A percentile compares a stretch with the other conserved stretches of the same genome.
Conservation (phyloP, 1,140 invertebrate genomes). For the Bicyclus anynana region DNA sequence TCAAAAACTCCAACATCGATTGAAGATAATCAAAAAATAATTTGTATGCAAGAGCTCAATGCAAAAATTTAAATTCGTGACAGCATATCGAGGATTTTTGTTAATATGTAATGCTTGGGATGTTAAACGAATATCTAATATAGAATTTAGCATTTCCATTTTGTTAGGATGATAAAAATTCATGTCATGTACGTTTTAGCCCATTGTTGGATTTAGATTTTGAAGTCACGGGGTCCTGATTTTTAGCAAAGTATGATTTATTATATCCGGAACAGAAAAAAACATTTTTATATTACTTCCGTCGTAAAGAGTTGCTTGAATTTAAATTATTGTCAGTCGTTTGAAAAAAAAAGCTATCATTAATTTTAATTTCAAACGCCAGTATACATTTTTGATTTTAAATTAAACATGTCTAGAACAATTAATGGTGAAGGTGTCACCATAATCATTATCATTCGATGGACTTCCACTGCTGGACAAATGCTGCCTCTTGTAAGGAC, state of each 20-base stretch:
- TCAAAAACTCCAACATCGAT: too few species aligned
- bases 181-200: slow-evolving; percentile 27
- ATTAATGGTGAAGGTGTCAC: too few species aligned
- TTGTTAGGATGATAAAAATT: slow-evolving; percentile 45
- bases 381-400: too few species aligned
- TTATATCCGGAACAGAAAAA: slow-evolving; percentile 16
- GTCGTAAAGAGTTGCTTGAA: too few species aligned
- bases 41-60: slow-evolving; percentile 41
- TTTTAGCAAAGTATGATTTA: slow-evolving; percentile 21
- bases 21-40: slow-evolving; percentile 33
- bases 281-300: slow-evolving; percentile 17
- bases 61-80: slow-evolving; percentile 53
- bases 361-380: too few species aligned
- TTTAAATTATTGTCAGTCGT: too few species aligned
- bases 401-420: too few species aligned
- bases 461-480: too few species aligned
- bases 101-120: slow-evolving; percentile 50
- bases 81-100: slow-evolving; percentile 51
- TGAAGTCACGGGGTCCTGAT: slow-evolving; percentile 2
- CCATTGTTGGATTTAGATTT: slow-evolving; percentile 38
- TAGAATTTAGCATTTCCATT: slow-evolving; percentile 37
- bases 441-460: too few species aligned
- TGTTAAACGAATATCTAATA: slow-evolving; percentile 57
- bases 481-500: too few species aligned
- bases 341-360: too few species aligned